Conservation (phyloP, 2,888 invertebrate species). For the Zelleria hepariella region DNA sequence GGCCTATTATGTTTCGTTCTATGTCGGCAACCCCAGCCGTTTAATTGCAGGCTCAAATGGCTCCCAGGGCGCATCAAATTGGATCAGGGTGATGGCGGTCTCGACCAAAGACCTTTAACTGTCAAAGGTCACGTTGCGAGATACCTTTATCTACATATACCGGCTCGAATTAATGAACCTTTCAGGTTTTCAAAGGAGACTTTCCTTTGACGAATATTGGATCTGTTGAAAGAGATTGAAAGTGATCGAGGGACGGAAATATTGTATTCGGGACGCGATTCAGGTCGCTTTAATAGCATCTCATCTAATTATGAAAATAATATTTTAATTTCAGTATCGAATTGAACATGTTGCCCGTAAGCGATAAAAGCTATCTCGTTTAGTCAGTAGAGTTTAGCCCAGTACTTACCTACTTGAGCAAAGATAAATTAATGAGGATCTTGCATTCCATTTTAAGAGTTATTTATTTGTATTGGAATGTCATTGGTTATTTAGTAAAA, state of each 20-base stretch:
- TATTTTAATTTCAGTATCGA: no score
- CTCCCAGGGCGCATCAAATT: constrained; percentile 24
- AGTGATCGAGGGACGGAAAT: background rate
- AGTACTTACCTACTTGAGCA: no score
- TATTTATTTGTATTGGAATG: no score
- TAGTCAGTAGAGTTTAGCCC: no score
- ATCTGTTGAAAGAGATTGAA: background rate
- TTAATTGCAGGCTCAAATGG: constrained; percentile 18
- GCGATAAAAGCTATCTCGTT: no score
- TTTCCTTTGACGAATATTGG: background rate
- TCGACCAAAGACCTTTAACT: background rate
- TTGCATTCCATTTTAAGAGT: no score
- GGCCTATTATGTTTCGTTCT: background rate
- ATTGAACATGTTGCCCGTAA: no score
- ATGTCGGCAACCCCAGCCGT: constrained; percentile 6
- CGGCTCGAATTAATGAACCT: background rate
- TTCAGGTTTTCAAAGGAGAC: background rate
- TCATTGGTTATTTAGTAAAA: no score
- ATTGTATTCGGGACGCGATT: background rate
- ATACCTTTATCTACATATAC: no score
- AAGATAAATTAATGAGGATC: no score
- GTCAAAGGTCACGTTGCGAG: background rate
- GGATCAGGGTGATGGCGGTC: constrained; percentile 21
- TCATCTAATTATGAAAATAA: no score
- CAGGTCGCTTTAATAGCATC: background rate